phyloP scores from a whole-genome alignment of 2,113 vertebrate species.

The Pao palembangensis region DNA sequence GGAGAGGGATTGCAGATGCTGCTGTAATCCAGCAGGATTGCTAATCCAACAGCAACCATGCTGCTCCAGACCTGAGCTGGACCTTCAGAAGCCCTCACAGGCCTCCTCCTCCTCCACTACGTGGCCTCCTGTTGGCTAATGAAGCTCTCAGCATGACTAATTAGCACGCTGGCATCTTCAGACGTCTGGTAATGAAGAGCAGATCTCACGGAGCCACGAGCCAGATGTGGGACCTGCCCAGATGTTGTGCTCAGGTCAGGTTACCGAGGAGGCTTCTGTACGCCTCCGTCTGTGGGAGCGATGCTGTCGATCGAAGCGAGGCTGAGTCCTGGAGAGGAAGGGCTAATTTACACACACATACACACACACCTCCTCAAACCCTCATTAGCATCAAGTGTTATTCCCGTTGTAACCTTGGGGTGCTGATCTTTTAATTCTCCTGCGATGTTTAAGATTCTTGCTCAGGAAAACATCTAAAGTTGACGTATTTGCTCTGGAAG shows the following conservation, averaged over 20 bases:
- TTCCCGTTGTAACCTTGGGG: conserved; percentile 10
- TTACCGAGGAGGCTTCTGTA: too few species aligned
- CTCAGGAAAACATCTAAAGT: too few species aligned
- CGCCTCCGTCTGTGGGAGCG: background rate
- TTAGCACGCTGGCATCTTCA: too few species aligned
- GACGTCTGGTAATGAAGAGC: too few species aligned
- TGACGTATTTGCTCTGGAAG: background rate
- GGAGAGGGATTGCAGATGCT: conserved; percentile 42
- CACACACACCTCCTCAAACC: conserved; percentile 35
- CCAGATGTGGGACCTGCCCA: background rate
- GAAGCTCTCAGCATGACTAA: too few species aligned
- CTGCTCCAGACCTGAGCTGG: too few species aligned
- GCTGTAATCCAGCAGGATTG: conserved; percentile 34
- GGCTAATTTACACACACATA: conserved; percentile 44
- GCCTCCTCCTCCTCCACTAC: too few species aligned
- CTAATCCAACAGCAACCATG: conserved; percentile 47
- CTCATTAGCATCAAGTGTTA: conserved; percentile 42
- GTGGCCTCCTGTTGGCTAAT: too few species aligned
- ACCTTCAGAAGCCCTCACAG: too few species aligned
- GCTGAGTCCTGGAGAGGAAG: conserved; percentile 42
- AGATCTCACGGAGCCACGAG: conserved; percentile 1
- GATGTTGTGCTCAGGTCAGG: conserved; percentile 26
- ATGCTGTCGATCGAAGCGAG: conserved; percentile 36
- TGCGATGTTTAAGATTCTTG: too few species aligned
- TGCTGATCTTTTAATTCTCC: conserved; percentile 3